phyloP scores from a whole-genome alignment of 2,888 invertebrate species.

The Rambutsinella grinnellia region DNA sequence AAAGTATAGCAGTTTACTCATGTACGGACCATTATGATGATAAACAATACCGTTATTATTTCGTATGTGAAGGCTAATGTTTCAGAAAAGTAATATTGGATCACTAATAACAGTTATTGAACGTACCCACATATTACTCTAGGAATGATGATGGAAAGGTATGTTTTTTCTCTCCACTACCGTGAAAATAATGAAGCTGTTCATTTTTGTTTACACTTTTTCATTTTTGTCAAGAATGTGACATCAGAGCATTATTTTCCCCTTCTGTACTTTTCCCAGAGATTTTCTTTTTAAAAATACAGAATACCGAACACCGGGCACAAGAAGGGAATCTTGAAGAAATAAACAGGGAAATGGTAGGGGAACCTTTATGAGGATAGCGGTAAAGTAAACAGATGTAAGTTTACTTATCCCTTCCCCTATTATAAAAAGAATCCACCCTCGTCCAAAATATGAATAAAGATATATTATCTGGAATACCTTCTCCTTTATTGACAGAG shows the following conservation, averaged over 20 bases:
- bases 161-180: conserved; percentile 21
- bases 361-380: not conserved
- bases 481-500: conserved; percentile 29
- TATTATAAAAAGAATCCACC: not conserved
- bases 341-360: not conserved
- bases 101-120: too few relatives aligned
- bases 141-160: conserved; percentile 15
- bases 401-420: not conserved
- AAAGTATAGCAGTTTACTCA: too few relatives aligned
- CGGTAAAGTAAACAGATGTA: not conserved
- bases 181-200: conserved; percentile 50
- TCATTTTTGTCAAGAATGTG: conserved; percentile 47
- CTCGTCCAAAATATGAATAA: not conserved
- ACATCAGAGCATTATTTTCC: conserved; percentile 38
- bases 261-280: conserved; percentile 1
- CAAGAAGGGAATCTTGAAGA: conserved; percentile 1
- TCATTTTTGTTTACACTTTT: conserved; percentile 5
- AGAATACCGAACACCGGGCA: not conserved
- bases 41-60: too few relatives aligned
- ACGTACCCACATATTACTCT: too few relatives aligned
- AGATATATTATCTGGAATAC: not conserved
- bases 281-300: not conserved
- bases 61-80: too few relatives aligned
- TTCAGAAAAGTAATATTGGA: too few relatives aligned
- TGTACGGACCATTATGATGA: too few relatives aligned